A percentile compares a stretch with the other conserved stretches of the same genome.
Conservation (phyloP, 2,888 invertebrate species). For the Omphaloscelis lunosa region DNA sequence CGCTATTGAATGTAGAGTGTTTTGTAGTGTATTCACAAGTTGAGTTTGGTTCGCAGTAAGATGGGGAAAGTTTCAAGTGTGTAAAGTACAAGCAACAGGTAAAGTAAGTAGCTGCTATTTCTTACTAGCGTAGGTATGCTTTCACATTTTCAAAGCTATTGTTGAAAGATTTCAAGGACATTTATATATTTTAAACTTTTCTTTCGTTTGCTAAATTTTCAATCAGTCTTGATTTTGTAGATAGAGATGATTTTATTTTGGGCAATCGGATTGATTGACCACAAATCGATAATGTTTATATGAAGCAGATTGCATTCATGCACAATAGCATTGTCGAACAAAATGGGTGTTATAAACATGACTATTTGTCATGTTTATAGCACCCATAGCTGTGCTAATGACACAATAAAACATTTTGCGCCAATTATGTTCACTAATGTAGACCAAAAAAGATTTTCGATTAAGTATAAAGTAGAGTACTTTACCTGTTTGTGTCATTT, state of each 20-base stretch:
- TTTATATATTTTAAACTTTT: slow-evolving; percentile 9
- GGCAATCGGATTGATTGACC: not conserved
- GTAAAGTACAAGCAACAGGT: slow-evolving; percentile 69
- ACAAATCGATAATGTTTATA: not conserved
- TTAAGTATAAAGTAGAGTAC: slow-evolving; percentile 10
- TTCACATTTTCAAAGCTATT: slow-evolving; percentile 37
- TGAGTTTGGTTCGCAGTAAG: slow-evolving; percentile 54
- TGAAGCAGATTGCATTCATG: slow-evolving; percentile 1
- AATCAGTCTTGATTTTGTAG: not conserved
- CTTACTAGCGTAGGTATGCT: slow-evolving; percentile 53
- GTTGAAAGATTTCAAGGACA: slow-evolving; percentile 29
- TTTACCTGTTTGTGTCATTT: slow-evolving; percentile 96
- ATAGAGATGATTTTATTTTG: slow-evolving; percentile 2
- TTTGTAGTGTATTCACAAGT: slow-evolving; percentile 60
- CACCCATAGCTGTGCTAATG: not conserved
- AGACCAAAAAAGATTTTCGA: not conserved
- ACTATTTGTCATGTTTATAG: too few relatives aligned
- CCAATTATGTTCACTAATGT: not conserved
- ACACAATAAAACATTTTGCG: not conserved
- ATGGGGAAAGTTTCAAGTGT: slow-evolving; percentile 65
- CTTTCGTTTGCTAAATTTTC: not conserved
- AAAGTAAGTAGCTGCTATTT: slow-evolving; percentile 58
- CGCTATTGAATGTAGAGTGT: slow-evolving; percentile 63
- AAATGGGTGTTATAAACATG: not conserved
- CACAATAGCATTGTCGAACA: not conserved